phyloP scores from a whole-genome alignment of 37 sponge, comb jelly and placozoan species.

The Aplysina aerophoba region DNA sequence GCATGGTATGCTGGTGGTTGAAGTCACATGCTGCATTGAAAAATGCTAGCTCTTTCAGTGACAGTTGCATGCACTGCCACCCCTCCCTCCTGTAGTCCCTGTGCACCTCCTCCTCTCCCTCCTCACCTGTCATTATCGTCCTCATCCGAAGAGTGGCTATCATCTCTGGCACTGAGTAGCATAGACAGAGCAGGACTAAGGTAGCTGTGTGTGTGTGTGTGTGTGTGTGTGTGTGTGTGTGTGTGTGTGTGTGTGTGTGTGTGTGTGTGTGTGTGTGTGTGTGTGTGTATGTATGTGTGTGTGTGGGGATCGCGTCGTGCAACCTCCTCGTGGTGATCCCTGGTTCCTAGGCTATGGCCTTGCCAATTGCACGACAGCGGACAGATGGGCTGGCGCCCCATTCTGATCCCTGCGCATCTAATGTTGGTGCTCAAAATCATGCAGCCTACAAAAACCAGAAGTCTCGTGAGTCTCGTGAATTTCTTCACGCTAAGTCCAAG shows the following conservation, averaged over 20 bases:
- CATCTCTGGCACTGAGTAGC: background rate
- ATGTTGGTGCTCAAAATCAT: conserved; percentile 10
- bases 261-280: no score
- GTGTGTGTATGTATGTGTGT: background rate
- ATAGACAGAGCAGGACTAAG: no score
- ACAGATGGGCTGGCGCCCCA: conserved; percentile 18
- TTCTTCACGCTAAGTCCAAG: conserved; percentile 4
- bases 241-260: no score
- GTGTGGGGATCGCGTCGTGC: conserved; percentile 26
- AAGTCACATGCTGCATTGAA: no score
- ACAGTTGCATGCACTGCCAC: no score
- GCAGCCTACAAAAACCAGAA: background rate
- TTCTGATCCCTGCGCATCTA: conserved; percentile 8
- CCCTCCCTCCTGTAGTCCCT: no score
- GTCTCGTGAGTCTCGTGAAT: conserved; percentile 1
- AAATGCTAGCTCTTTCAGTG: no score
- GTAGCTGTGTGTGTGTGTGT: no score
- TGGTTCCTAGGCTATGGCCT: conserved; percentile 19
- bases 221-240: no score
- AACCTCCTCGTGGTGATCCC: conserved; percentile 25
- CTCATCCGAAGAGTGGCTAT: background rate
- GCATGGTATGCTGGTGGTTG: no score
- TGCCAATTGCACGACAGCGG: conserved; percentile 17
- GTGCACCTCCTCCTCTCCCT: no score
- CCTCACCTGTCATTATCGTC: conserved; percentile 5